phyloP scores from a whole-genome alignment of 2,888 invertebrate species.

The Drosophila tripunctata region DNA sequence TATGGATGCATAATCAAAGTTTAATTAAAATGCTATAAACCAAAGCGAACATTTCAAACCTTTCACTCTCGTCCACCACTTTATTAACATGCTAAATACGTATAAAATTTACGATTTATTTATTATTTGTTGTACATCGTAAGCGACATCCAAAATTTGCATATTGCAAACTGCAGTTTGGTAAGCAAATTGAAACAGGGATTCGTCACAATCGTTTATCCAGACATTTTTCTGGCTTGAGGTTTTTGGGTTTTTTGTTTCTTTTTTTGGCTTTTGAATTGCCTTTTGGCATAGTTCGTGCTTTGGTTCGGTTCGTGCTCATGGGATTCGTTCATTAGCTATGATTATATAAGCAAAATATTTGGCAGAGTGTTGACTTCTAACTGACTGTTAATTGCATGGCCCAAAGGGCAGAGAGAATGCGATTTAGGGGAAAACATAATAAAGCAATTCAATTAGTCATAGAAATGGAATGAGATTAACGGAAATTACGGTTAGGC shows the following conservation, averaged over 20 bases:
- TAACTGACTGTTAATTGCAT: conserved; percentile 48
- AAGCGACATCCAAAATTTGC: conserved; percentile 40
- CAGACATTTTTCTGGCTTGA: conserved; percentile 23
- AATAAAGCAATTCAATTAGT: conserved; percentile 49
- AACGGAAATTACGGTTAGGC: conserved; percentile 33
- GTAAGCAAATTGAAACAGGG: conserved; percentile 26
- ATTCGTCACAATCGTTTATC: conserved; percentile 27
- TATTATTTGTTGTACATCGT: conserved; percentile 20
- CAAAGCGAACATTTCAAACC: conserved; percentile 29
- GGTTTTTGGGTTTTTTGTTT: background rate
- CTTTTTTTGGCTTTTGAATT: conserved; percentile 13
- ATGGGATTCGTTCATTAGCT: conserved; percentile 54
- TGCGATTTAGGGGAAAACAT: conserved; percentile 5
- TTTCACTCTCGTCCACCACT: conserved; percentile 54
- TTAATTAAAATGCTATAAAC: conserved; percentile 52
- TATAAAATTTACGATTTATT: conserved; percentile 27
- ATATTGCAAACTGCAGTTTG: conserved; percentile 62
- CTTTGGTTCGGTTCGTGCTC: conserved; percentile 44
- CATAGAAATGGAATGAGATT: conserved; percentile 25
- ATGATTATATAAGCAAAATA: conserved; percentile 69
- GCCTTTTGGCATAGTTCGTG: conserved; percentile 59
- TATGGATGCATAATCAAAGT: conserved; percentile 48
- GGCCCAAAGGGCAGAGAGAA: conserved; percentile 24
- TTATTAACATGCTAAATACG: conserved; percentile 69
- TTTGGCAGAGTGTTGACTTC: conserved; percentile 65